A percentile compares a stretch with the other conserved stretches of the same genome.
Conservation (phyloP, 1,140 invertebrate species). For the Achatina immaculata region DNA sequence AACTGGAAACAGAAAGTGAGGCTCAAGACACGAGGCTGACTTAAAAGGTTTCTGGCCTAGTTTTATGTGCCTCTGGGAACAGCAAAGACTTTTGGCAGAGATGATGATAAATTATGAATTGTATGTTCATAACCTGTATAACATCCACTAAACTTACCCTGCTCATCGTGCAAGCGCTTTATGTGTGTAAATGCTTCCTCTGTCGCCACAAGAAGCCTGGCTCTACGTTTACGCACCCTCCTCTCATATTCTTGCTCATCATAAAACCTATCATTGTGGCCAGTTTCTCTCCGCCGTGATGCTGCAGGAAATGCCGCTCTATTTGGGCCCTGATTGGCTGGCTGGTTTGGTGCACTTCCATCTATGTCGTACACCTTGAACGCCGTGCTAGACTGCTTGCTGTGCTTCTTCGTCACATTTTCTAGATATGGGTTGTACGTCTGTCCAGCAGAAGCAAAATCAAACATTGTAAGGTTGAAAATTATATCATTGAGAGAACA, state of each 20-base stretch:
- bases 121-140: too few relatives aligned
- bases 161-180: constrained; percentile 76
- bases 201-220: constrained; percentile 89
- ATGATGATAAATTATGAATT: too few relatives aligned
- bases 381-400: constrained; percentile 72
- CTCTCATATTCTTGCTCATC: constrained; percentile 97
- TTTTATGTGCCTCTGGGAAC: too few relatives aligned
- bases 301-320: constrained; percentile 77
- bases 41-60: too few relatives aligned
- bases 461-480: background rate
- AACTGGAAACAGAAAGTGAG: too few relatives aligned
- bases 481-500: background rate
- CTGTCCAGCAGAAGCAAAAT: constrained; percentile 67
- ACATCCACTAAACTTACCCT: constrained; percentile 52
- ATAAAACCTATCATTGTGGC: constrained; percentile 95
- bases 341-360: constrained; percentile 73
- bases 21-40: too few relatives aligned
- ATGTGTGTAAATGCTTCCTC: constrained; percentile 98
- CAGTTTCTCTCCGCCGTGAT: constrained; percentile 80
- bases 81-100: too few relatives aligned
- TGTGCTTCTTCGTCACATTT: constrained; percentile 56
- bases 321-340: constrained; percentile 64
- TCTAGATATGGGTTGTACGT: constrained; percentile 95
- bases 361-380: constrained; percentile 99
- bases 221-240: constrained; percentile 89